phyloP scores from a whole-genome alignment of 1,140 invertebrate species.

The Zophobas morio region DNA sequence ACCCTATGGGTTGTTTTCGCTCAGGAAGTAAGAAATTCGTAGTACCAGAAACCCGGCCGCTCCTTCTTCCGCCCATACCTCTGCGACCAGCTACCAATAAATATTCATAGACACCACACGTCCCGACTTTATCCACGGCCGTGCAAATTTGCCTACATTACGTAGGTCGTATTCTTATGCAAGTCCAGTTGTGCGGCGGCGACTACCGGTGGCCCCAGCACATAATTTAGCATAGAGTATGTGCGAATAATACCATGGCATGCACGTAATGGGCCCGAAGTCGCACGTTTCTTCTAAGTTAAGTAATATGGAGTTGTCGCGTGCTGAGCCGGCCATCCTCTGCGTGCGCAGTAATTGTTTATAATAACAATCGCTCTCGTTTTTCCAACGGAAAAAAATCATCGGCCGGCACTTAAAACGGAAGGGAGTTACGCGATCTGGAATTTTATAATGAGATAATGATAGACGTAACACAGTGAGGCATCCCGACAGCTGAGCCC shows the following conservation, averaged over 20 bases:
- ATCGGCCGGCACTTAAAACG: constrained; percentile 29
- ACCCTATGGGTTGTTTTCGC: too few species aligned
- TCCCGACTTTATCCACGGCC: too few species aligned
- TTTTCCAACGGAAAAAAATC: constrained; percentile 17
- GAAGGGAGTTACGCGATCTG: constrained; percentile 40
- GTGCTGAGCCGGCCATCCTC: constrained; percentile 22
- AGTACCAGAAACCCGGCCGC: too few species aligned
- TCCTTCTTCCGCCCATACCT: too few species aligned
- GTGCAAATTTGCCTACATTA: constrained; percentile 1
- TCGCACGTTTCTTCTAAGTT: constrained; percentile 46
- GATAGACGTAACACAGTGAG: constrained; percentile 35
- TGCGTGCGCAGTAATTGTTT: constrained; percentile 35
- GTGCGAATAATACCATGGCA: constrained; percentile 48
- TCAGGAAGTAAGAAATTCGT: too few species aligned
- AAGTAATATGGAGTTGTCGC: constrained; percentile 45
- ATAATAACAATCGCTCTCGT: constrained; percentile 11
- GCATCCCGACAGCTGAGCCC: constrained; percentile 34
- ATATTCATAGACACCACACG: too few species aligned
- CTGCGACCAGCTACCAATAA: too few species aligned
- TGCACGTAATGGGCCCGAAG: constrained; percentile 45
- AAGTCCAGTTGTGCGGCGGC: background rate
- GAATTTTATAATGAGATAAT: constrained; percentile 42
- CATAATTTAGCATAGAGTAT: constrained; percentile 22
- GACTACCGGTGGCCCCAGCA: constrained; percentile 12
- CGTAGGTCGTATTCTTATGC: constrained; percentile 29